A percentile compares a stretch with the other conserved stretches of the same genome.
Conservation (phyloP, 64 coral and sea anemone species). For the Orbicella faveolata region DNA sequence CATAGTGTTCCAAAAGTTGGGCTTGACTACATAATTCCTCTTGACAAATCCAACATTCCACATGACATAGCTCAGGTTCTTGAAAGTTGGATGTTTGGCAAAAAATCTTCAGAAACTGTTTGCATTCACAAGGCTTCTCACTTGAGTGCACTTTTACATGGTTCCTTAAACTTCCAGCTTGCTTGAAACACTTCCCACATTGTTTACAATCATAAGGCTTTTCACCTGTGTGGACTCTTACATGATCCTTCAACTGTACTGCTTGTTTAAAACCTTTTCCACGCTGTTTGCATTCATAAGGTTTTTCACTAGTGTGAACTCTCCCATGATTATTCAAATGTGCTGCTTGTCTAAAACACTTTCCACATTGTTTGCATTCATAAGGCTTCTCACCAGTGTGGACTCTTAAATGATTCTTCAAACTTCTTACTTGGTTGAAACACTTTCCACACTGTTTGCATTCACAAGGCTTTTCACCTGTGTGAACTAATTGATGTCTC, state of each 20-base stretch:
- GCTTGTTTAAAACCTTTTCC: neutral
- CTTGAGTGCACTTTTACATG: neutral
- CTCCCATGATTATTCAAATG: too few relatives aligned
- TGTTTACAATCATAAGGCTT: neutral
- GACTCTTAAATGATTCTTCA: too few relatives aligned
- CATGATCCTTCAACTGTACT: neutral
- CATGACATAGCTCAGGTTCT: too few relatives aligned
- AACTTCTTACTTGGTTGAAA: too few relatives aligned
- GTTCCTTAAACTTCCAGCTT: neutral
- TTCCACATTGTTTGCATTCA: neutral
- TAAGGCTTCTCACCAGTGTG: too few relatives aligned
- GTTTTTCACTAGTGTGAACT: neutral
- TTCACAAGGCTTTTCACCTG: too few relatives aligned
- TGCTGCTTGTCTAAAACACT: neutral
- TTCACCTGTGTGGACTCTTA: neutral
- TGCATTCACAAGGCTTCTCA: neutral
- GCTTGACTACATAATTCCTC: too few relatives aligned
- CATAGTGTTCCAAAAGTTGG: too few relatives aligned
- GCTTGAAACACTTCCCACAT: neutral
- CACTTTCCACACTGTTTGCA: too few relatives aligned
- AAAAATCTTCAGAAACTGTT: neutral
- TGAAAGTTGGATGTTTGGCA: too few relatives aligned
- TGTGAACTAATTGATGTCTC: too few relatives aligned
- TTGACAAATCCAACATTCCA: neutral
- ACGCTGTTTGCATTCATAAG: neutral